Evolutionary conservation across 2,888 invertebrate species (phyloP).

Genomic region (Amiota communis): DNA sequence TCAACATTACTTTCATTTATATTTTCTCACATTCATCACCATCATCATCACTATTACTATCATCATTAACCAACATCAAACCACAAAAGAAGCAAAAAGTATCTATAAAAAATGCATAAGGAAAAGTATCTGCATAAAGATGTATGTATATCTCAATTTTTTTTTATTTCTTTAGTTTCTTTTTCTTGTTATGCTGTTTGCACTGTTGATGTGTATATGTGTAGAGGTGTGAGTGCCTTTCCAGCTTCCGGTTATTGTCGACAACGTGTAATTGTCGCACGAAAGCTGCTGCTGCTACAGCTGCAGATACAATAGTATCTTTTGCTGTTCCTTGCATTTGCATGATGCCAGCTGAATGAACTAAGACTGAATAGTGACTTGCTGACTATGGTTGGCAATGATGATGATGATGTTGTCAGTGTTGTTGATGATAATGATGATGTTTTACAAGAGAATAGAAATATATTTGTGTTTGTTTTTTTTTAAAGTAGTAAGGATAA

Average conservation of each 20-base stretch:
- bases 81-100: not conserved
- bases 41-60: too few relatives aligned
- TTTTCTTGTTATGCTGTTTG: slow-evolving; percentile 9
- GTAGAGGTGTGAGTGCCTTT: not conserved
- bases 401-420: too few relatives aligned
- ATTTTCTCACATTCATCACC: too few relatives aligned
- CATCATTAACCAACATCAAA: not conserved
- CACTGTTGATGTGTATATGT: not conserved
- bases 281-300: slow-evolving; percentile 5
- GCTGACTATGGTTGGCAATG: too few relatives aligned
- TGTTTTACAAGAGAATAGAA: too few relatives aligned
- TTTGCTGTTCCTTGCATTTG: too few relatives aligned
- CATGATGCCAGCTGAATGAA: too few relatives aligned
- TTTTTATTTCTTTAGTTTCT: slow-evolving; percentile 41
- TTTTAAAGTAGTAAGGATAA: not conserved
- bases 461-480: not conserved
- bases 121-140: not conserved
- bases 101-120: slow-evolving; percentile 5
- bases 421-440: too few relatives aligned
- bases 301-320: too few relatives aligned
- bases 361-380: too few relatives aligned
- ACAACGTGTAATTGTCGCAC: slow-evolving; percentile 20
- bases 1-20: too few relatives aligned
- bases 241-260: slow-evolving; percentile 25
- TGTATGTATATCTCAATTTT: slow-evolving; percentile 20